These are phyloP conservation scores for Heliocidaris tuberculata DNA, from an alignment of 35 echinoderm and acorn worm species.

Conservation along the genomic window DNA sequence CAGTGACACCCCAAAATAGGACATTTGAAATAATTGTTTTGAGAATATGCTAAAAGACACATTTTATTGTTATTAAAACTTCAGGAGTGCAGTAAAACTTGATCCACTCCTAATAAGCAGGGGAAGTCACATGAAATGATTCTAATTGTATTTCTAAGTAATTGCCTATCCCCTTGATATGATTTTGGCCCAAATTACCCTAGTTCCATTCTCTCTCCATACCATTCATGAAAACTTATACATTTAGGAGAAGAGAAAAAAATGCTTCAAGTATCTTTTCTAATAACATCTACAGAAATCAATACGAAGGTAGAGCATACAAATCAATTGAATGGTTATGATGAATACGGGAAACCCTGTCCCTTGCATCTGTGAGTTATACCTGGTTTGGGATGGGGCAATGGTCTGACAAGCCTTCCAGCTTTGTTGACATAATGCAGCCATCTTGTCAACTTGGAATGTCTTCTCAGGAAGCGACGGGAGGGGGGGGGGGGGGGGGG, in stretches of 20 bases:
- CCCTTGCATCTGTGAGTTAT: background rate
- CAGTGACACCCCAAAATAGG: no score
- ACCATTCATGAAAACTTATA: background rate
- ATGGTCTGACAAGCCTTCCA: constrained; percentile 19
- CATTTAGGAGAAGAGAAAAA: background rate
- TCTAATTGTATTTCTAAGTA: no score
- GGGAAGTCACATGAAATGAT: no score
- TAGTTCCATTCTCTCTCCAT: background rate
- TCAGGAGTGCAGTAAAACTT: no score
- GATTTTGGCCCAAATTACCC: background rate
- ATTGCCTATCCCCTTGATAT: no score
- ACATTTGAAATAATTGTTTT: no score
- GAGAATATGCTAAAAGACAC: no score
- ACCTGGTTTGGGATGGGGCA: background rate
- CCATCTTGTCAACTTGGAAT: constrained; percentile 30
- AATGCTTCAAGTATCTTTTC: background rate
- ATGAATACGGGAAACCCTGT: background rate
- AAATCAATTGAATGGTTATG: background rate
- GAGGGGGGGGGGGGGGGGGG: background rate
- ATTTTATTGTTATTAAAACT: no score
- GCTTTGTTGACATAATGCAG: constrained; percentile 28
- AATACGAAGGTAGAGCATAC: background rate
- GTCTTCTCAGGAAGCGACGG: background rate
- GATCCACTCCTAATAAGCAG: no score
- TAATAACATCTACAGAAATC: background rate